Conservation (phyloP, 2,888 invertebrate genomes). For the Reticulitermes lucifugus region DNA sequence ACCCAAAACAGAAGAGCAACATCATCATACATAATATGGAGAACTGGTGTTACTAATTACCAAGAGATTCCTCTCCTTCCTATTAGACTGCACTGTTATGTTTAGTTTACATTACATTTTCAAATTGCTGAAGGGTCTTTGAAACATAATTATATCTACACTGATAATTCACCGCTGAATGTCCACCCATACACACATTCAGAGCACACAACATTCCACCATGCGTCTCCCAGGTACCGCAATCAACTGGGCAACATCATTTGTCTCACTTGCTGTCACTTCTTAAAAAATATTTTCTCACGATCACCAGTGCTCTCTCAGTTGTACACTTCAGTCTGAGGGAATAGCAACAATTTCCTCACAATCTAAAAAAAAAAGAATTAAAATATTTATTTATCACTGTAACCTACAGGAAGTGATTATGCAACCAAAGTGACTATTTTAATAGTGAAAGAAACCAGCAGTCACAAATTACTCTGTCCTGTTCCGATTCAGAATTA, state of each 20-base stretch:
- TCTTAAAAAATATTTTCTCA: background rate
- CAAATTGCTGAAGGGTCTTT: background rate
- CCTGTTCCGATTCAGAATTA: too few species aligned
- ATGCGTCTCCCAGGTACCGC: conserved; percentile 2
- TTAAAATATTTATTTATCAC: background rate
- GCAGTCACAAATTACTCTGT: too few species aligned
- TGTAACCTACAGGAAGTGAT: too few species aligned
- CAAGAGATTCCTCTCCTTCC: background rate
- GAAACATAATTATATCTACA: background rate
- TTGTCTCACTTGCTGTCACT: background rate
- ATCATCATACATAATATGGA: background rate
- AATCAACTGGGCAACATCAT: background rate
- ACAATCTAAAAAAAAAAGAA: background rate
- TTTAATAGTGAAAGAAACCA: too few species aligned
- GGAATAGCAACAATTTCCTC: conserved; percentile 24
- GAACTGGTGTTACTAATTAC: background rate
- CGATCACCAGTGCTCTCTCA: background rate
- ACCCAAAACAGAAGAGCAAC: background rate
- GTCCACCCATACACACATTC: background rate
- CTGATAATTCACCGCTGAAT: background rate
- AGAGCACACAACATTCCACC: background rate
- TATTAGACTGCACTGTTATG: background rate
- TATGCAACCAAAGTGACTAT: too few species aligned
- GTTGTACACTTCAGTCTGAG: conserved; percentile 17
- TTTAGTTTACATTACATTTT: background rate